These are phyloP conservation scores for Ochotona princeps DNA, from an alignment of 2,113 vertebrate species.

Conservation along the genomic window DNA sequence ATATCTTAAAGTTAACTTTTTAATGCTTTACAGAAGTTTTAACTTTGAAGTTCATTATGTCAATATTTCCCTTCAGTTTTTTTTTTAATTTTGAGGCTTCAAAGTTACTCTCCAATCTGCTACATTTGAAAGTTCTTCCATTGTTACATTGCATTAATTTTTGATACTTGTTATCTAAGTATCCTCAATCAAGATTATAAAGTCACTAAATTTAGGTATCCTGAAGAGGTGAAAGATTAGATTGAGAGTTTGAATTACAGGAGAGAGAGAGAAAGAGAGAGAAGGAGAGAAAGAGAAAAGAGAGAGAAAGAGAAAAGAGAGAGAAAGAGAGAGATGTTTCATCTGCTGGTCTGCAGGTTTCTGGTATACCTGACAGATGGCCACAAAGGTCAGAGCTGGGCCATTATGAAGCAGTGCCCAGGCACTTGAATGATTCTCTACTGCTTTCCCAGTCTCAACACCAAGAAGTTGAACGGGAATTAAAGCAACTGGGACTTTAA, in stretches of 20 bases:
- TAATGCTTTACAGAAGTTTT: conserved; percentile 3
- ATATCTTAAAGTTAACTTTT: neutral
- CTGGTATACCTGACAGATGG: no score
- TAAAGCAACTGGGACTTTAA: no score
- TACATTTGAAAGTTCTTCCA: neutral
- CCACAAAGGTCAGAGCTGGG: no score
- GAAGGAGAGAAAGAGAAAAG: no score
- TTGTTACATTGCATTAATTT: neutral
- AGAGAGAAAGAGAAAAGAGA: no score
- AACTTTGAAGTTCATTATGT: conserved; percentile 18
- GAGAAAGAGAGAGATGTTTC: no score
- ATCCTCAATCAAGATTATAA: neutral
- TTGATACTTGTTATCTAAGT: neutral
- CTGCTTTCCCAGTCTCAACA: no score
- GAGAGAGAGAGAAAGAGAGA: no score
- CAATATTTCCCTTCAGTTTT: neutral
- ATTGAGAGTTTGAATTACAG: neutral
- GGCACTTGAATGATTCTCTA: no score
- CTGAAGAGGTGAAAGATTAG: neutral
- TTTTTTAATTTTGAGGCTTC: neutral
- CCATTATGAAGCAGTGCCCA: no score
- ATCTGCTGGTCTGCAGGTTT: no score
- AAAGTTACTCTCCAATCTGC: neutral
- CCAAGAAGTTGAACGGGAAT: no score
- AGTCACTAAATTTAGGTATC: neutral